Evolutionary conservation across 2,113 vertebrate genomes (phyloP), one percentile per base, ranked within the genome.

Genomic region (Phaethornis superciliosus): DNA sequence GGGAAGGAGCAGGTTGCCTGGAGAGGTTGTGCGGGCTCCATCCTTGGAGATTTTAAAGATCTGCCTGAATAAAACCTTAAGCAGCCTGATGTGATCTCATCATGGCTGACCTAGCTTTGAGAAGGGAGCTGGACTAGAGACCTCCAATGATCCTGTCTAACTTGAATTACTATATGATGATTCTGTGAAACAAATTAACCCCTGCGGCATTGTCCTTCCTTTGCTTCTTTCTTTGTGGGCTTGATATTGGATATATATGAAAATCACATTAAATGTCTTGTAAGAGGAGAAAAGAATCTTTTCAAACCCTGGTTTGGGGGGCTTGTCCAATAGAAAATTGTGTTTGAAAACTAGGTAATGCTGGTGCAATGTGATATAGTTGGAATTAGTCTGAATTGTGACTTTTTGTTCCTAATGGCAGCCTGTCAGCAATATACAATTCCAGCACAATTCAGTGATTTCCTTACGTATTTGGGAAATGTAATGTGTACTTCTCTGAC

Each of bases 321-420:
- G 4, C 2, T 46, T 49, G 37, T 68, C 30, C 23, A 56, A 2
- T 6, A 56, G 24, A 24, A 69, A 52, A 49, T 30, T 83, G 28
- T 51, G 7, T 67, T 85, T 82, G 77, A 93, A 95, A 91, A 79
- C 46, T n/a, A 24, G 30, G 26, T 71, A 79, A 28, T 77, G n/a
- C 32, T 82, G 28, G 18, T 74, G 84, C 75, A 88, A 75, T 7
- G 2, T 35, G 56, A 81, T 95, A 88, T 5, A 9, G 49, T 80
- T 86, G 64, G 32, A 85, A 55, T 62, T 83, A 15, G 22, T 80
- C 33, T 84, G 63, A 86, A 63, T 24, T 93, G 55, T 49, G 33
- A 35, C 9, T 27, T 58, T 79, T 54, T 92, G 35, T 67, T 58
- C 37, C 22, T 81, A 69, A 65, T 49, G 51, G 84, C 21, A 80